Conservation (phyloP, 2,797 vertebrate genomes). For the Coregonus sp. region DNA sequence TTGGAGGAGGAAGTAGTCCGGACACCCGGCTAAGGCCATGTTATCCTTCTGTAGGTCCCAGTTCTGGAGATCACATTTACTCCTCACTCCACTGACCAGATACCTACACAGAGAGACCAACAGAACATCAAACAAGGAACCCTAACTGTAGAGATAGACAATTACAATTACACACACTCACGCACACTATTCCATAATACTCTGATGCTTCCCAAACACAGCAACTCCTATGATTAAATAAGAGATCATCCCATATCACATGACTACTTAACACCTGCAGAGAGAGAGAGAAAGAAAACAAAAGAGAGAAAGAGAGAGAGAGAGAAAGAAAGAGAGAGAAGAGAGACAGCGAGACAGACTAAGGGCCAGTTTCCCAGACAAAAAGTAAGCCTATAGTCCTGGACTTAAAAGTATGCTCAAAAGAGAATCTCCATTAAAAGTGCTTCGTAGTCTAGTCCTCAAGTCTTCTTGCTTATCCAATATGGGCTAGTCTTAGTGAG, state of each 20-base stretch:
- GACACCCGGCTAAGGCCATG: constrained; percentile 92
- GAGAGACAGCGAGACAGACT: not conserved
- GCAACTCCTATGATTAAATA: constrained; percentile 58
- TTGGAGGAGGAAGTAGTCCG: constrained; percentile 88
- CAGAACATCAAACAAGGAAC: not conserved
- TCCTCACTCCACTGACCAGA: constrained; percentile 31
- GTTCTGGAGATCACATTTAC: constrained; percentile 48
- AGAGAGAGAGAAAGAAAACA: not conserved
- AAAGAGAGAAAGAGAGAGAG: constrained; percentile 4
- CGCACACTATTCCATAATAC: not conserved
- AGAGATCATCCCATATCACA: constrained; percentile 54
- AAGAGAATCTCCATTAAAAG: too few species aligned
- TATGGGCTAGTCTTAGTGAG: too few species aligned
- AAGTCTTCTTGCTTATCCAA: too few species aligned
- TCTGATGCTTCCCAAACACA: constrained; percentile 56
- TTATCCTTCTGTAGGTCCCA: constrained; percentile 49
- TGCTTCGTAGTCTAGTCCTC: too few species aligned
- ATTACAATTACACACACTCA: constrained; percentile 55
- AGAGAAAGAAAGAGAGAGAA: not conserved
- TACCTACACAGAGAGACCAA: constrained; percentile 37
- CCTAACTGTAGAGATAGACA: constrained; percentile 11
- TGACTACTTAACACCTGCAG: constrained; percentile 61
- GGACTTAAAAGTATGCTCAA: too few species aligned
- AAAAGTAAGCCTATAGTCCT: not conserved
- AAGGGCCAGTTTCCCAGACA: not conserved